These are phyloP conservation scores for Corythornis cristatus DNA, from an alignment of 2,113 vertebrate species.

Conservation along the genomic window DNA sequence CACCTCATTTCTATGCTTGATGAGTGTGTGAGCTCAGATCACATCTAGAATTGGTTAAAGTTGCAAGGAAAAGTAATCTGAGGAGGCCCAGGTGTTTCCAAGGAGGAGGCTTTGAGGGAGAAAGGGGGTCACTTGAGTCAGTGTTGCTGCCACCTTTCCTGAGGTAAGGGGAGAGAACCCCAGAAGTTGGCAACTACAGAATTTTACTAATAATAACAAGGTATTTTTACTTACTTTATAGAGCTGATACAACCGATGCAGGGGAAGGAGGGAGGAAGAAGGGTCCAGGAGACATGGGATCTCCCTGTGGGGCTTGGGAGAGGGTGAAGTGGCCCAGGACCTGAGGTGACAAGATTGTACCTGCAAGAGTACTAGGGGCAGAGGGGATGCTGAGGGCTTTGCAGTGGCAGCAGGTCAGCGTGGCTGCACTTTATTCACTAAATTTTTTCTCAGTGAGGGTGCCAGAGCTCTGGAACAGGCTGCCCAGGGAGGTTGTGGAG, in stretches of 20 bases:
- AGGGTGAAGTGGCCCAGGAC: not conserved
- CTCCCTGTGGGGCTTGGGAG: not conserved
- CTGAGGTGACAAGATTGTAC: not conserved
- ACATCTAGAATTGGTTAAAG: not conserved
- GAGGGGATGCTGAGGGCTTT: rapidly evolving
- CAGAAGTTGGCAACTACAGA: not conserved
- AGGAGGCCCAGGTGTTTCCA: not conserved
- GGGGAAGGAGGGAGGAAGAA: not conserved
- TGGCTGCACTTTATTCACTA: too few species aligned
- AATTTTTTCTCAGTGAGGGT: too few species aligned
- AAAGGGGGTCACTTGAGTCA: not conserved
- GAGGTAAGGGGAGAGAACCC: not conserved
- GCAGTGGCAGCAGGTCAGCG: rapidly evolving
- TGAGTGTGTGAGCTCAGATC: not conserved
- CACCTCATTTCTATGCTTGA: not conserved
- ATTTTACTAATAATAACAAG: not conserved
- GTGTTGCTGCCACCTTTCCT: not conserved
- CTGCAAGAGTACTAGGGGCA: rapidly evolving
- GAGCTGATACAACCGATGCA: not conserved
- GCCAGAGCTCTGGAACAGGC: too few species aligned
- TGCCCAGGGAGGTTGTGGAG: too few species aligned
- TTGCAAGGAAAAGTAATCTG: not conserved
- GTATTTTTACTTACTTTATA: not conserved
- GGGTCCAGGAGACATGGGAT: not conserved
- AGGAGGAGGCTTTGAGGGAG: not conserved